Base-by-base conservation (phyloP, 2,888 invertebrate species). In the Linnaemya vulpina region DNA sequence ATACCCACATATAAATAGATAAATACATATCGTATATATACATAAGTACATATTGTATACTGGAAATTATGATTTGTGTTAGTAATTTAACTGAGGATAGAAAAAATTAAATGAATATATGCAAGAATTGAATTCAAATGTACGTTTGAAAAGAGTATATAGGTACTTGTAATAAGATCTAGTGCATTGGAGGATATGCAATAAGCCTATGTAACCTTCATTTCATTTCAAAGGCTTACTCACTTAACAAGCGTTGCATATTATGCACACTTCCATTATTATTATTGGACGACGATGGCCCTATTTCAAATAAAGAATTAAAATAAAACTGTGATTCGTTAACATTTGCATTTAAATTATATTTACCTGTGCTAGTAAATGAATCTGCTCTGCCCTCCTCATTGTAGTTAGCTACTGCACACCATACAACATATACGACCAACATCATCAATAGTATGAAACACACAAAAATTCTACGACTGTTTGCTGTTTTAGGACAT, bases 361-460 rank as follows among this genome's bases (percentile, higher is more conserved):
- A 81, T 67, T 77, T 83, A 85, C 85, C 85, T 85, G 85, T 75
- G 43, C 51, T 40, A 40, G 71, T 73, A 51, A 58, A 75, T 58
- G 71, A n/a, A 40, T 76, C 70, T 1, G 67, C 51, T 51, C 53
- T 75, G 51, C 53, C 30, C 40, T 78, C 79, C 20, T 74, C 77
- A 22, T 81, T 82, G 76, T 87, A 74, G 4, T 78, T 87, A 86
- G 88, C 87, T 58, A 88, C 86, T 43, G 89, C 88, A 83, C 88
- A 87, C 90, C 90, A 90, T 30, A 90, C 87, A 35, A 90, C 86
- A 75, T 89, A 90, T 10, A 90, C 79, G 40, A 89, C 68, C 43
- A 89, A 82, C 51, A 89, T 53, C 17, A 87, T 86, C 13, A 88
- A 55, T 25, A 90, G 73, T n/a, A 89, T 82, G 11, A 86, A 86